Evolutionary conservation across 2,113 vertebrate genomes (phyloP).

Genomic region (Poecilia latipinna): DNA sequence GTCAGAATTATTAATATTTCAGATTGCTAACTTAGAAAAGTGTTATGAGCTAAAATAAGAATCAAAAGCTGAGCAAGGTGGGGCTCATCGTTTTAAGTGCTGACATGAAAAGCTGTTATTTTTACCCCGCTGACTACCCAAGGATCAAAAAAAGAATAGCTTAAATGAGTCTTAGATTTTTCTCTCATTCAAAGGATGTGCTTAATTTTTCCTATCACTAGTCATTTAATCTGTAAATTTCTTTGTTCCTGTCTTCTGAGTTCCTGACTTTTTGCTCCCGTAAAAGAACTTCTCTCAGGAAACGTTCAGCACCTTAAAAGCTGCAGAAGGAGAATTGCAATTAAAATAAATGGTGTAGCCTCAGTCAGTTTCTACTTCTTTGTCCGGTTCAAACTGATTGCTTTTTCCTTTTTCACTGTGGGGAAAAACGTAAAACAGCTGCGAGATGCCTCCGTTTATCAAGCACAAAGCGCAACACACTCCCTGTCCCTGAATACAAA

Average conservation of each 20-base stretch:
- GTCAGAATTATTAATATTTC: slow-evolving; percentile 4
- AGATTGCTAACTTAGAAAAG: slow-evolving; percentile 7
- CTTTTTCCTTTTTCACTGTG: too few relatives aligned
- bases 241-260: background rate
- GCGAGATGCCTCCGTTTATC: slow-evolving; percentile 27
- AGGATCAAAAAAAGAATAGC: background rate
- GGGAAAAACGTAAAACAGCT: too few relatives aligned
- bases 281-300: background rate
- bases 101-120: background rate
- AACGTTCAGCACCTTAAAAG: background rate
- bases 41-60: slow-evolving; percentile 16
- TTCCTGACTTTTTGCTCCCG: background rate
- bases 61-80: slow-evolving; percentile 33
- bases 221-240: too few relatives aligned
- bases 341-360: slow-evolving; percentile 4
- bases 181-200: background rate
- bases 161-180: background rate
- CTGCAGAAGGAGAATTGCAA: slow-evolving; percentile 8
- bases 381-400: background rate
- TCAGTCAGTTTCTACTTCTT: background rate
- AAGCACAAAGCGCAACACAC: slow-evolving; percentile 23
- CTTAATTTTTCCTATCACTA: background rate
- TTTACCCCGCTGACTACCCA: background rate
- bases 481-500: slow-evolving; percentile 27
- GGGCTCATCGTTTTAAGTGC: background rate